Evolutionary conservation across 2,113 vertebrate genomes (phyloP).

Genomic region (Oxygymnocypris stewartii): DNA sequence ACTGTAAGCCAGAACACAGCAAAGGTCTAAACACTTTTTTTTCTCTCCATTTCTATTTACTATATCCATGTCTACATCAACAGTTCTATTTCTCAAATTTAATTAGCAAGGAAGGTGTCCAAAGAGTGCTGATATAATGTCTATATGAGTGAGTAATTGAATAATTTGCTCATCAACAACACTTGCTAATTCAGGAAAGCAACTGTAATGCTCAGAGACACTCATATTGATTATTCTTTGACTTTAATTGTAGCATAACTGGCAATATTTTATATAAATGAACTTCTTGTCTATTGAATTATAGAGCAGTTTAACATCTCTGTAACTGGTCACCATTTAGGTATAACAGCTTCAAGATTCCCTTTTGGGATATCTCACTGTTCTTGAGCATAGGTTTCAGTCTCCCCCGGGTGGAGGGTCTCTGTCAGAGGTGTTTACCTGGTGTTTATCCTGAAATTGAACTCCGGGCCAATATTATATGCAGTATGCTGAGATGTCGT

Average conservation of each 20-base stretch:
- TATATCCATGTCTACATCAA: not conserved
- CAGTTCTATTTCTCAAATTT: not conserved
- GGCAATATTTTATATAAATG: not conserved
- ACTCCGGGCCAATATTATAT: constrained; percentile 80
- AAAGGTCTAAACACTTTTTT: not conserved
- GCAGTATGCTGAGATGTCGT: constrained; percentile 79
- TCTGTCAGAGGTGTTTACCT: constrained; percentile 69
- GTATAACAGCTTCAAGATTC: not conserved
- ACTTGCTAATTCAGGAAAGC: not conserved
- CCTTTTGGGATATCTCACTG: not conserved
- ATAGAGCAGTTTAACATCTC: not conserved
- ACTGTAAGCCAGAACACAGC: not conserved
- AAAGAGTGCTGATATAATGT: not conserved
- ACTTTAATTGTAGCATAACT: not conserved
- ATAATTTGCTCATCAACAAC: not conserved
- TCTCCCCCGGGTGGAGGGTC: not conserved
- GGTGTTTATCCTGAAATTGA: constrained; percentile 87
- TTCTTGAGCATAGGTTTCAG: not conserved
- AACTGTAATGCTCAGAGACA: not conserved
- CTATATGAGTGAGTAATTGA: not conserved
- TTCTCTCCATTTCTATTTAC: not conserved
- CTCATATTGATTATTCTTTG: not conserved
- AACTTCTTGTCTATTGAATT: not conserved
- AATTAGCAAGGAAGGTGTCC: not conserved
- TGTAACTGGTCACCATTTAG: not conserved